Evolutionary conservation across 1,140 invertebrate species (phyloP).

Genomic region (Drosophila nigrodunni): DNA sequence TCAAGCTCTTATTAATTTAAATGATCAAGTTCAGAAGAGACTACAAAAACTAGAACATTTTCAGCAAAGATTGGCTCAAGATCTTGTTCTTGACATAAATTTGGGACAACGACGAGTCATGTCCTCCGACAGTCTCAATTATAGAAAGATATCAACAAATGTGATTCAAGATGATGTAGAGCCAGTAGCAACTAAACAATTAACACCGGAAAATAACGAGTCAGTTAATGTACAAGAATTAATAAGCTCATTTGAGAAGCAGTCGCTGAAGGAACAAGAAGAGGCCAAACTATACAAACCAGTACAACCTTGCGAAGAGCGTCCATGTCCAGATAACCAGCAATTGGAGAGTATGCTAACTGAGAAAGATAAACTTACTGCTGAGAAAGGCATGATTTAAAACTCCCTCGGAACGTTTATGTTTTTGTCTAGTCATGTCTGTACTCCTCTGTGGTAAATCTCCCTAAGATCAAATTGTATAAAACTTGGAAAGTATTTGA

Average conservation of each 20-base stretch:
- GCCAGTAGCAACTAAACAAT: neutral
- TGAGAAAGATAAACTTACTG: neutral
- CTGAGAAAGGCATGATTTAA: constrained; percentile 16
- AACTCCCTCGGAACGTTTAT: neutral
- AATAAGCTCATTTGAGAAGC: constrained; percentile 86
- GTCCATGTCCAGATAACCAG: neutral
- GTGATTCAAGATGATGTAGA: neutral
- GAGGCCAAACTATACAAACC: neutral
- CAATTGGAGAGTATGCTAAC: neutral
- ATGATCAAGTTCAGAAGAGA: constrained; percentile 8
- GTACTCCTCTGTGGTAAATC: no score
- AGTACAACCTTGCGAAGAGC: neutral
- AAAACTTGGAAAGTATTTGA: no score
- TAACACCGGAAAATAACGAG: constrained; percentile 52
- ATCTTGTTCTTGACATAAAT: constrained; percentile 10
- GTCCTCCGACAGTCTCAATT: neutral
- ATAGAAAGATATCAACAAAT: neutral
- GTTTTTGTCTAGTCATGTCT: no score
- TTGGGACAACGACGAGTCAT: neutral
- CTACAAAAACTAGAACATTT: constrained; percentile 52
- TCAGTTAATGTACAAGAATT: constrained; percentile 88
- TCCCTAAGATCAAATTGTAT: no score
- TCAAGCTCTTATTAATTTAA: no score
- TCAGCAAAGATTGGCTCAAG: constrained; percentile 41
- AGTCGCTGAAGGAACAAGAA: constrained; percentile 34